Conservation (phyloP, 2,113 vertebrate species). For the Chionomys nivalis region DNA sequence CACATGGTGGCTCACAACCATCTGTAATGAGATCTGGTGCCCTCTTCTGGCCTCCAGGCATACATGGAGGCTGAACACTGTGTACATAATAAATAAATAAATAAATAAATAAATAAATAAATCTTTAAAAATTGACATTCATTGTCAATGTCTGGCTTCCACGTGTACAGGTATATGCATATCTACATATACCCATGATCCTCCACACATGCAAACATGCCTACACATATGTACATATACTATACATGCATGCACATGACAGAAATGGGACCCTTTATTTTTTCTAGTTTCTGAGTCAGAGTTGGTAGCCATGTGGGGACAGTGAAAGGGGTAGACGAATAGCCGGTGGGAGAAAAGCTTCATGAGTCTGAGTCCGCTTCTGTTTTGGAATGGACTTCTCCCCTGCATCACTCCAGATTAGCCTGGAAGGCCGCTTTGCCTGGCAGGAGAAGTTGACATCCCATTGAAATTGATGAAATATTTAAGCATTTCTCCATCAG, state of each 20-base stretch:
- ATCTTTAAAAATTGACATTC: no score
- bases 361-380: not conserved
- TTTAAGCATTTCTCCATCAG: constrained; percentile 55
- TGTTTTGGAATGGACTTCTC: not conserved
- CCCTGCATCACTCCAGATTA: constrained; percentile 3
- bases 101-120: no score
- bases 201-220: not conserved
- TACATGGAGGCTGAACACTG: no score
- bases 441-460: constrained; percentile 63
- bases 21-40: no score
- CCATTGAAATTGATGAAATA: constrained; percentile 72
- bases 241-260: not conserved
- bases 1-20: no score
- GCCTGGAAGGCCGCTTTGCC: not conserved
- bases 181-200: not conserved
- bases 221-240: not conserved
- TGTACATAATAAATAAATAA: no score
- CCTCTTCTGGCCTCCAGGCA: no score
- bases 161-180: not conserved
- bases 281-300: not conserved
- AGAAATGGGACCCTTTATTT: not conserved
- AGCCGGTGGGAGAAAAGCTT: not conserved
- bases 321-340: not conserved
- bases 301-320: not conserved
- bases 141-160: not conserved